Evolutionary conservation across 2,113 vertebrate genomes (phyloP).

Genomic region (Emydura subglobosa): DNA sequence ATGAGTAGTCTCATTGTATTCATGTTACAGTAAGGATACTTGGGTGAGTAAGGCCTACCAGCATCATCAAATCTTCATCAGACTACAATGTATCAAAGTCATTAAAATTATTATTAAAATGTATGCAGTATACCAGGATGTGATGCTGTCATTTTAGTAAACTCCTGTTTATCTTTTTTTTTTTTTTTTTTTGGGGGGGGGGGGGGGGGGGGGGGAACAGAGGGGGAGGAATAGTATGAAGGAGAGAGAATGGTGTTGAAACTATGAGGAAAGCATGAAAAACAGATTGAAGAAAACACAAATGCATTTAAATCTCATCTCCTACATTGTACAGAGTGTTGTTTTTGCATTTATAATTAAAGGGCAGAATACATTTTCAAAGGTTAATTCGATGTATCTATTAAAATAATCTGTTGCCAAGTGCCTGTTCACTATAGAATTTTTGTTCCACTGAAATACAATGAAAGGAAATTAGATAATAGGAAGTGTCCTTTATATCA

Average conservation of each 20-base stretch:
- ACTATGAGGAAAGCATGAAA: background rate
- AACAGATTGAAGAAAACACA: background rate
- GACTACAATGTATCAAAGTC: background rate
- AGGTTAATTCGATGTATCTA: slow-evolving; percentile 45
- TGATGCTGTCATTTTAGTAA: background rate
- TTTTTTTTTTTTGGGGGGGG: background rate
- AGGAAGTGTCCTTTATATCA: slow-evolving; percentile 34
- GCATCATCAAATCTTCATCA: background rate
- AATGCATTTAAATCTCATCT: background rate
- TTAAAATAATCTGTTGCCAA: slow-evolving; percentile 52
- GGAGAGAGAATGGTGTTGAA: background rate
- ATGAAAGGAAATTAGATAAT: slow-evolving; percentile 53
- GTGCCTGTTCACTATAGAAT: slow-evolving; percentile 21
- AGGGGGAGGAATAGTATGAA: background rate
- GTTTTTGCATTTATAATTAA: slow-evolving; percentile 55
- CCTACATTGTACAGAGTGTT: background rate
- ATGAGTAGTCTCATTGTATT: background rate
- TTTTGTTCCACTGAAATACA: slow-evolving; percentile 65
- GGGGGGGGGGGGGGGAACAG: background rate
- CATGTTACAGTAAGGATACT: background rate
- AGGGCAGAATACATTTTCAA: slow-evolving; percentile 45
- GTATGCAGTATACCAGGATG: background rate
- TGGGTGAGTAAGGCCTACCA: background rate
- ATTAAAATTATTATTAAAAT: background rate
- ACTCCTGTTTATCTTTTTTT: background rate